Evolutionary conservation across 2,113 vertebrate genomes (phyloP).

Genomic region (Heterocephalus glaber): DNA sequence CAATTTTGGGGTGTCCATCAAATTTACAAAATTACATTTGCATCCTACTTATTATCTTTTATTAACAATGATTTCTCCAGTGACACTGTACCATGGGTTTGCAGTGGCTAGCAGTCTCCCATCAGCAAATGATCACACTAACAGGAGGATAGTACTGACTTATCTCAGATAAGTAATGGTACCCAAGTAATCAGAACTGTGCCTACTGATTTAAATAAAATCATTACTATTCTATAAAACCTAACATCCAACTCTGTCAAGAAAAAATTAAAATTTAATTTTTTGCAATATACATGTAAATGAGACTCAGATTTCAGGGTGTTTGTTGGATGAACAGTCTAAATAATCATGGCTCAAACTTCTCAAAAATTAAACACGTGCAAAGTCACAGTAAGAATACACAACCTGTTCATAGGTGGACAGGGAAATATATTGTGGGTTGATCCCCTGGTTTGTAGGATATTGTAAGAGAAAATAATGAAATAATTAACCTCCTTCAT

Average conservation of each 20-base stretch:
- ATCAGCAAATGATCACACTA: neutral
- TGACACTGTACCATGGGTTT: neutral
- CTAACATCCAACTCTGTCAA: neutral
- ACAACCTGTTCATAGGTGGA: neutral
- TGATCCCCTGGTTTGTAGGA: neutral
- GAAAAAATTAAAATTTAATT: conserved; percentile 23
- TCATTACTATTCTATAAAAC: conserved; percentile 28
- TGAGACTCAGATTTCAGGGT: neutral
- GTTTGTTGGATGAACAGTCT: neutral
- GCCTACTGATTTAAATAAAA: conserved; percentile 47
- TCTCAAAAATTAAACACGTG: neutral
- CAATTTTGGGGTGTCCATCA: neutral
- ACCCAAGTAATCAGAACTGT: conserved; percentile 1
- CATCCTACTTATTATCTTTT: conserved; percentile 43
- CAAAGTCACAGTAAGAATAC: neutral
- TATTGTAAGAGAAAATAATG: conserved; percentile 23
- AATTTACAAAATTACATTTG: conserved; percentile 37
- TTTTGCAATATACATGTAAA: conserved; percentile 4
- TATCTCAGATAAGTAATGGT: neutral
- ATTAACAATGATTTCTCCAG: neutral
- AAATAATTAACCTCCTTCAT: conserved; percentile 42
- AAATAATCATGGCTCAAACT: neutral
- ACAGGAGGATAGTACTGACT: neutral
- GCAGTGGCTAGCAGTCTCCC: neutral
- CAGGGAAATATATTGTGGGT: neutral